Percentiles rank a stretch among this genome's conserved stretches.
phyloP scores from a whole-genome alignment of 2,888 invertebrate genomes.

The Drosophila nr. perissopoda region DNA sequence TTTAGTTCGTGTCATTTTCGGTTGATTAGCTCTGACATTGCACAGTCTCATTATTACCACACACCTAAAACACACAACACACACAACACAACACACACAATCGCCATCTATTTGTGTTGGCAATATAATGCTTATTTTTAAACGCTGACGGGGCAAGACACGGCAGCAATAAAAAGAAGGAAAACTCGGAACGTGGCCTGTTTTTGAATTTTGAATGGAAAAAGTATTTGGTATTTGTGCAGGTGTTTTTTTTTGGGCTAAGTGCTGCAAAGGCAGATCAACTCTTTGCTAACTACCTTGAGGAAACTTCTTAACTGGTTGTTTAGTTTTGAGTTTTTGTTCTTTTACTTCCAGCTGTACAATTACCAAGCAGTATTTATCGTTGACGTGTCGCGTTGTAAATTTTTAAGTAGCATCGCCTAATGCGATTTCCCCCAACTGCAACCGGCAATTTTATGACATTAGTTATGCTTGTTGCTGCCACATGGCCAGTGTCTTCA shows the following conservation, averaged over 20 bases:
- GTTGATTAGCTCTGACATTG: slow-evolving; percentile 16
- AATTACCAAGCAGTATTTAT: slow-evolving; percentile 71
- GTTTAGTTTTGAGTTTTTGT: not conserved
- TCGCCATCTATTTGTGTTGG: slow-evolving; percentile 31
- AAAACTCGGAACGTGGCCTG: slow-evolving; percentile 30
- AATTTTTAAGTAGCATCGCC: slow-evolving; percentile 73
- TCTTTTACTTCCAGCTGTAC: slow-evolving; percentile 20
- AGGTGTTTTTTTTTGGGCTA: not conserved
- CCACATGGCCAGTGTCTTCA: slow-evolving; percentile 41
- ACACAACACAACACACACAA: not conserved
- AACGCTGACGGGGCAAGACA: slow-evolving; percentile 51
- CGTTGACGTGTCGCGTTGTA: slow-evolving; percentile 60
- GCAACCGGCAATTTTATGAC: slow-evolving; percentile 58
- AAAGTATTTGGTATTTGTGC: slow-evolving; percentile 29
- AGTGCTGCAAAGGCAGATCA: slow-evolving; percentile 21
- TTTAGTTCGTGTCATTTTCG: not conserved
- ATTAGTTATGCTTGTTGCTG: slow-evolving; percentile 52
- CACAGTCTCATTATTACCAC: slow-evolving; percentile 31
- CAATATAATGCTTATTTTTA: slow-evolving; percentile 61
- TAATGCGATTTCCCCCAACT: slow-evolving; percentile 63
- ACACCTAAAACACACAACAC: not conserved
- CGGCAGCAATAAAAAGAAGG: not conserved
- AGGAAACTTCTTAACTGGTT: slow-evolving; percentile 25
- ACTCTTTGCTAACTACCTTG: slow-evolving; percentile 41
- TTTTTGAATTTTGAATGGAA: slow-evolving; percentile 36